phyloP scores from a whole-genome alignment of 53 echinoderm and acorn worm genomes.

The Luidia sarsii region DNA sequence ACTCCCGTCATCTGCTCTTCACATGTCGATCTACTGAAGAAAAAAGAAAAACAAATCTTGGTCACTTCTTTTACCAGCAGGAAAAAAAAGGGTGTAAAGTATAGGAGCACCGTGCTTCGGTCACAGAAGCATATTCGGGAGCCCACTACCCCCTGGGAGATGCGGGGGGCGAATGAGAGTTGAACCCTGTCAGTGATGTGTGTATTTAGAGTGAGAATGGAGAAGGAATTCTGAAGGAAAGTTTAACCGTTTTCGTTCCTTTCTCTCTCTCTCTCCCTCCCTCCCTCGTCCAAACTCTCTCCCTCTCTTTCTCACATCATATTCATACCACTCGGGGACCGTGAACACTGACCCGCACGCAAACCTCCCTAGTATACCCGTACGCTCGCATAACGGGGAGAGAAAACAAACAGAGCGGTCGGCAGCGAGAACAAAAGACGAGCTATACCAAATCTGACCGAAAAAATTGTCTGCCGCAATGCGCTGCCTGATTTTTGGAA shows the following conservation, averaged over 20 bases:
- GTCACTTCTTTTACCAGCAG: background rate
- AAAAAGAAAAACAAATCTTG: constrained; percentile 29
- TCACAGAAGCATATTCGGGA: constrained; percentile 36
- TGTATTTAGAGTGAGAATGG: constrained; percentile 9
- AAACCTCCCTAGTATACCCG: constrained; percentile 3
- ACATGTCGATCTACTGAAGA: constrained; percentile 28
- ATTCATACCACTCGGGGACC: too few species aligned
- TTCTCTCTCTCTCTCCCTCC: too few species aligned
- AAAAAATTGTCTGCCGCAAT: constrained; percentile 50
- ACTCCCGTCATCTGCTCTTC: constrained; percentile 33
- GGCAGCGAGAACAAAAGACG: constrained; percentile 22
- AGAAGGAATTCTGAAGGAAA: background rate
- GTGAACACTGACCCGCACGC: too few species aligned
- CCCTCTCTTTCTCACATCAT: too few species aligned
- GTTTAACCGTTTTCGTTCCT: too few species aligned
- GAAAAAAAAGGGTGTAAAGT: background rate
- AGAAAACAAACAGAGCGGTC: constrained; percentile 39
- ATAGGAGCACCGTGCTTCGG: background rate
- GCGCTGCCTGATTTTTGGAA: too few species aligned
- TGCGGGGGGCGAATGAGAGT: constrained; percentile 38
- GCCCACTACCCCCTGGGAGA: constrained; percentile 41
- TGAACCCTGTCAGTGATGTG: constrained; percentile 44
- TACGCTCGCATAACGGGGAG: background rate
- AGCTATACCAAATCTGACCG: constrained; percentile 19
- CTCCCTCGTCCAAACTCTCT: too few species aligned